These are phyloP conservation scores for Dipodomys ordii DNA, from an alignment of 2,113 vertebrate genomes.

Conservation along the genomic window DNA sequence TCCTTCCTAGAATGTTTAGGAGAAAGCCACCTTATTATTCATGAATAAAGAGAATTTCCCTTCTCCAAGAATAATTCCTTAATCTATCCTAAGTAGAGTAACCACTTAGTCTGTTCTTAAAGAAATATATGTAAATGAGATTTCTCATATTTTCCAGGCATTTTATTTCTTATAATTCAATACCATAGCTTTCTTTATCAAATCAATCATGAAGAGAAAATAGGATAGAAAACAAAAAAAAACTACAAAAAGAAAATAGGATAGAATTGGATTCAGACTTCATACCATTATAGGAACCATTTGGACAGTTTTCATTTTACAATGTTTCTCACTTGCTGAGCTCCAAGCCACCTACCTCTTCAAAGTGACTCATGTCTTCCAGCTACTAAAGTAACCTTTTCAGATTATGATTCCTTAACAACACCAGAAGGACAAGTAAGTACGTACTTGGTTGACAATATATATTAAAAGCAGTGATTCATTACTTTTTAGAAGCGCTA, in stretches of 20 bases:
- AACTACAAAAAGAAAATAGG: too few species aligned
- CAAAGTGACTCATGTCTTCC: background rate
- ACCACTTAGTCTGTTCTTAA: slow-evolving; percentile 54
- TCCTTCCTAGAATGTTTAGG: background rate
- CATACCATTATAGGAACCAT: slow-evolving; percentile 23
- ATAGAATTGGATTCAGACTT: background rate
- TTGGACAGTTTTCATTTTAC: background rate
- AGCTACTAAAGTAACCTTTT: background rate
- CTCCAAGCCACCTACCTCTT: background rate
- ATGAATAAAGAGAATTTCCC: slow-evolving; percentile 77
- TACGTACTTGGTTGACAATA: background rate
- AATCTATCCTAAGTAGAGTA: slow-evolving; percentile 55
- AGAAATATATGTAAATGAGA: slow-evolving; percentile 56
- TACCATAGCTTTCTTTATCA: slow-evolving; percentile 76
- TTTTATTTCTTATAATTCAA: slow-evolving; percentile 71
- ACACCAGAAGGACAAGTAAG: background rate
- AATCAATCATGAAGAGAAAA: slow-evolving; percentile 69
- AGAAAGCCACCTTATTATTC: slow-evolving; percentile 50
- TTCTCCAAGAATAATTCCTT: slow-evolving; percentile 45
- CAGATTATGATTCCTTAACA: background rate
- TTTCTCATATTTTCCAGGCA: slow-evolving; percentile 44
- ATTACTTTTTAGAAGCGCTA: background rate
- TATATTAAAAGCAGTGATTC: background rate
- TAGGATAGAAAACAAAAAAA: too few species aligned
- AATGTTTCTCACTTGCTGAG: background rate